These are phyloP conservation scores for Ganaspis brasiliensis DNA, from an alignment of 2,888 invertebrate genomes.

Conservation along the genomic window DNA sequence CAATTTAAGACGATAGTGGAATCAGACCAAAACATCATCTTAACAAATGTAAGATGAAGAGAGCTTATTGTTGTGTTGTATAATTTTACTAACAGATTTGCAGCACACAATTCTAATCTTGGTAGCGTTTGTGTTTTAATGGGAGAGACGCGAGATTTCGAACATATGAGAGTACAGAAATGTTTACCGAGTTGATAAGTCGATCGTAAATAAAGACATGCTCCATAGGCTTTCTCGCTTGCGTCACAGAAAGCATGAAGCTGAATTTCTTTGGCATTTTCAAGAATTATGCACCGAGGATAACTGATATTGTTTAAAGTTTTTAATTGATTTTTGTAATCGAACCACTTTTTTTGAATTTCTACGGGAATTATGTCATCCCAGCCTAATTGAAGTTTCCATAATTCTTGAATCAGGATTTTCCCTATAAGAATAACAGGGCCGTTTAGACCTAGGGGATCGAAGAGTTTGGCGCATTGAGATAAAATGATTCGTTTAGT, in stretches of 20 bases:
- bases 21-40: background rate
- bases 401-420: conserved; percentile 38
- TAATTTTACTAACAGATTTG: background rate
- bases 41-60: background rate
- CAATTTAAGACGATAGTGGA: background rate
- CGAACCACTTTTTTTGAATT: conserved; percentile 8
- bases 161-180: background rate
- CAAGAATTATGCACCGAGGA: background rate
- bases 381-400: conserved; percentile 61
- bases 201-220: background rate
- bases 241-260: conserved; percentile 1
- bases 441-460: conserved; percentile 55
- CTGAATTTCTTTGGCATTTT: background rate
- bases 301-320: background rate
- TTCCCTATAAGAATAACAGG: conserved; percentile 55
- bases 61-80: background rate
- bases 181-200: background rate
- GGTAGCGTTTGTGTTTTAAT: background rate
- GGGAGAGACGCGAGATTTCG: conserved; percentile 7
- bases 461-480: conserved; percentile 47
- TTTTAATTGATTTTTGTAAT: background rate
- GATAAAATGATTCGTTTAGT: no score
- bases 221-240: no score
- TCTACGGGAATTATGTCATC: conserved; percentile 55
- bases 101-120: conserved; percentile 8